A percentile compares a stretch with the other conserved stretches of the same genome.
These are phyloP conservation scores for Pao palembangensis DNA, from an alignment of 2,113 vertebrate genomes.

Conservation along the genomic window DNA sequence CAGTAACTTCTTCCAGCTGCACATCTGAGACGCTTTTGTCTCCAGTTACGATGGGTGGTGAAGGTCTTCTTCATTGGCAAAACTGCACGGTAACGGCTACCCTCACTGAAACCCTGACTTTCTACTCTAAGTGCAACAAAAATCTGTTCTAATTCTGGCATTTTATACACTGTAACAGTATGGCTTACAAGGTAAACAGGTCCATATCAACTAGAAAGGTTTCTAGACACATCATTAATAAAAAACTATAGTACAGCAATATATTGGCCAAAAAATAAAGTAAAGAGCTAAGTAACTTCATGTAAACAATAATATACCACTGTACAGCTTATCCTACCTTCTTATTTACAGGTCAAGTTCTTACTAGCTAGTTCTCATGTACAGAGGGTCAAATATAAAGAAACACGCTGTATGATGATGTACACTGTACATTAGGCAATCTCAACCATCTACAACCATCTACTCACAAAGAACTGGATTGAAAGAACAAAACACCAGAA, in stretches of 20 bases:
- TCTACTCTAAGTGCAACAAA: constrained; percentile 77
- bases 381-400: constrained; percentile 75
- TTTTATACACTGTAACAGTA: constrained; percentile 73
- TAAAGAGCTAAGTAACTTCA: constrained; percentile 82
- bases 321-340: constrained; percentile 85
- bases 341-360: constrained; percentile 84
- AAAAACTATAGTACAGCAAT: constrained; percentile 73
- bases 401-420: constrained; percentile 73
- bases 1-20: constrained; percentile 24
- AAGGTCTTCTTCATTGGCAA: constrained; percentile 65
- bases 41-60: constrained; percentile 34
- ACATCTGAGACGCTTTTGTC: constrained; percentile 13
- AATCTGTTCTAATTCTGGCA: constrained; percentile 75
- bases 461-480: constrained; percentile 51
- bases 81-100: constrained; percentile 35
- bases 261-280: constrained; percentile 79
- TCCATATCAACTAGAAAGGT: constrained; percentile 80
- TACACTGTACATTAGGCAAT: constrained; percentile 55
- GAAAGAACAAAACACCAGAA: constrained; percentile 37
- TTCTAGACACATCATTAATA: constrained; percentile 73
- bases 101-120: constrained; percentile 41
- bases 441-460: constrained; percentile 53
- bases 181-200: constrained; percentile 83
- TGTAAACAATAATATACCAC: constrained; percentile 95
- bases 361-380: constrained; percentile 57